phyloP scores from a whole-genome alignment of 2,113 vertebrate species.

The Microcebus murinus region DNA sequence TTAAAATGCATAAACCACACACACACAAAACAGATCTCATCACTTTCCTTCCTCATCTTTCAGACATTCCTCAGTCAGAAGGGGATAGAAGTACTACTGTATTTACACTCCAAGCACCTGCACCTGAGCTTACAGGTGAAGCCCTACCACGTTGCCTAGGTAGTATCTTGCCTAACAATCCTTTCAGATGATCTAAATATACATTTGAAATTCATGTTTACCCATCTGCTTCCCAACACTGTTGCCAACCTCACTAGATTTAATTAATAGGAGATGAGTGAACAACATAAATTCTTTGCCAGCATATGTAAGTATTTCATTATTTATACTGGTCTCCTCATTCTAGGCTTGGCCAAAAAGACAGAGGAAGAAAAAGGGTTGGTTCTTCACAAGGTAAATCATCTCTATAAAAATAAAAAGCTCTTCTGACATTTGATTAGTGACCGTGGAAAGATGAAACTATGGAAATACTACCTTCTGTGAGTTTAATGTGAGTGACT shows the following conservation, averaged over 20 bases:
- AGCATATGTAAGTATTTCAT: not conserved
- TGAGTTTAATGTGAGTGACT: not conserved
- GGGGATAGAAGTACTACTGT: fast-evolving
- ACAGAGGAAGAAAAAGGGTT: not conserved
- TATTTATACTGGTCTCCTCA: not conserved
- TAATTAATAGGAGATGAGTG: constrained; percentile 59
- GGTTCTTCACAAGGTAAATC: not conserved
- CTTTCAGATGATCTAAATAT: not conserved
- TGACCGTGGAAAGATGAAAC: not conserved
- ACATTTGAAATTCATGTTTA: not conserved
- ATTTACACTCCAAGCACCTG: not conserved
- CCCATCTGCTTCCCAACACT: not conserved
- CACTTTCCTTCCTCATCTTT: not conserved
- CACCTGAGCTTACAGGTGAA: not conserved
- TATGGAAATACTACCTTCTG: not conserved
- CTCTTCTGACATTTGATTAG: not conserved
- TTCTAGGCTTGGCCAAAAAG: not conserved
- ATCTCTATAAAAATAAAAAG: constrained; percentile 46
- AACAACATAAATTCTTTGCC: constrained; percentile 2
- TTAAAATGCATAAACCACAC: not conserved
- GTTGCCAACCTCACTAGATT: not conserved
- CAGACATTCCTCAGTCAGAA: not conserved
- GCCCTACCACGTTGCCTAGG: not conserved
- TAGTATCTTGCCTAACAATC: not conserved
- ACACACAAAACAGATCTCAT: not conserved